Evolutionary conservation across 2,888 invertebrate genomes (phyloP), one percentile per base, ranked within the genome.

Genomic region (Sepioteuthis lessoniana): DNA sequence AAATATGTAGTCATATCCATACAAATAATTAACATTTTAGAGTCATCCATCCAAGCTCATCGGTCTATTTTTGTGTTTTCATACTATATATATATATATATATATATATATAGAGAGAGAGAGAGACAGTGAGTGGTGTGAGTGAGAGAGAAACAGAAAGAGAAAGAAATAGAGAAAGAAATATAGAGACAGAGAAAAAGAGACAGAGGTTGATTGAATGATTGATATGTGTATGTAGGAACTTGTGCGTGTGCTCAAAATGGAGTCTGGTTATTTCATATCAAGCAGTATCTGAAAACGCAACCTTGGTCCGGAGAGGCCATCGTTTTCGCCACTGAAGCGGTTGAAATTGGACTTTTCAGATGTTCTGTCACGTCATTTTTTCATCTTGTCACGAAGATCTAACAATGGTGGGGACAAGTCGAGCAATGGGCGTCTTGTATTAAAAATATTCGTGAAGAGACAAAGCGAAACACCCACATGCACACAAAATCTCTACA

Each of bases 321-420:
- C 76, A 76, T 35, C 35, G 76, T 16, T 35, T 76, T 76, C 35
- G 76, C n/a, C 76, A 13, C 16, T 76, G n/a, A 13, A 76, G 13
- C 35, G n/a, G 76, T 76, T 35, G 16, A 76, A 35, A 76, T 35
- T n/a, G 76, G 76, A 76, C 35, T 76, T n/a, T n/a, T n/a, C 10
- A n/a, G 76, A 76, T 76, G 76, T 76, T 76, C 76, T n/a, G 76
- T 76, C 76, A 76, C 76, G 76, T n/a, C 35, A 76, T 76, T 76
- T 76, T 35, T 76, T 76, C n/a, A 76, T 76, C 76, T 76, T n/a
- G n/a, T 76, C 76, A 76, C 76, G 76, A 76, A 76, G 13, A 76
- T 35, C 76, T 16, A n/a, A 76, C 76, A n/a, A 76, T 76, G n/a
- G 76, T n/a, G n/a, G 76, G n/a, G 16, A 76, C n/a, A 16, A 76